Base-by-base conservation (phyloP, 2,113 vertebrate genomes). In the Casuarius casuarius region DNA sequence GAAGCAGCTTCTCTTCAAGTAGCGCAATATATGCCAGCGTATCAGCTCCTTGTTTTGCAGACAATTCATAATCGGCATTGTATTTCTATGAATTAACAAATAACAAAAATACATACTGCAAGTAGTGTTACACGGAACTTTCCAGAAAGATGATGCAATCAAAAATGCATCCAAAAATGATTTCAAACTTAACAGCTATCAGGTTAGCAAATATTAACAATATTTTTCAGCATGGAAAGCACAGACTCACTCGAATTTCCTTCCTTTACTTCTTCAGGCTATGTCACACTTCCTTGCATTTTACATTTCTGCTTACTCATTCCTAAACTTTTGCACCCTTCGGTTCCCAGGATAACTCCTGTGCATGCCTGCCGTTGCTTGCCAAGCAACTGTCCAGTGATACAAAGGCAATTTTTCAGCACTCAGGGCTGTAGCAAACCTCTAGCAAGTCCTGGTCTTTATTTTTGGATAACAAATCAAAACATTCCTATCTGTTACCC, bases 21-120 rank as follows among this genome's bases (percentile, higher is more conserved):
- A 99, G 97, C 61, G 99, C 99, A 51, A 99, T 98, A 94, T 99
- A 99, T 10, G 99, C 99, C 98, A 99, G 97, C 3, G 99, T 99
- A 96, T 99, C 99, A 73, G 99, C 99, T 78, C 99, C 99, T 98
- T 99, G 98, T 95, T 99, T 99, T 84, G 99, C 99, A 65, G 99
- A 98, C 87, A 99, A 97, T 66, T 99, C 98, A 97, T 98, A 99
- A 97, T 99, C 99, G 68, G 99, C 99, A 97, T 99, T 99, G 42
- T 99, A 99, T 83, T 99, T 98, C 99, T 99, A 97, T 0, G 0
- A 92, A 95, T 77, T 73, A 35, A 94, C 96, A 97, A 86, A 95
- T 3, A 52, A 52, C 4, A 88, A 75, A 44, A 33, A 86, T 1
- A 8, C 13, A 48, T 31, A 58, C 13, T 78, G 68, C 5, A 82